phyloP scores from a whole-genome alignment of 1,140 invertebrate genomes.

The Pinna nobilis region DNA sequence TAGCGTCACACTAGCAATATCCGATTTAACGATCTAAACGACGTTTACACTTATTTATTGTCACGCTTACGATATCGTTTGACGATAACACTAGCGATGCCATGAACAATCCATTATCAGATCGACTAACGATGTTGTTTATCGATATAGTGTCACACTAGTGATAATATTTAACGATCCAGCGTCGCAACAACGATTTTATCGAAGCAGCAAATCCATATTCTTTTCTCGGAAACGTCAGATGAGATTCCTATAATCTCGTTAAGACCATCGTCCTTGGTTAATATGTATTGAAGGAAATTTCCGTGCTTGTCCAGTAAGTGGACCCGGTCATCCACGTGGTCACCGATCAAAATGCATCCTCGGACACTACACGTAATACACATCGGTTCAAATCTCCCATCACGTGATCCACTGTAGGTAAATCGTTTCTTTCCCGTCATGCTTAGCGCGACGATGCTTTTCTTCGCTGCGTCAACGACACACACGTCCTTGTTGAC shows the following conservation, averaged over 20 bases:
- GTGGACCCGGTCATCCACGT: slow-evolving; percentile 15
- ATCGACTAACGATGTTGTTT: no score
- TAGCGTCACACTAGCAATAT: no score
- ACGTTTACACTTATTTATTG: no score
- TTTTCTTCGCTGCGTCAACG: slow-evolving; percentile 2
- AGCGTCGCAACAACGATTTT: slow-evolving; percentile 13
- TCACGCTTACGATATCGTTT: no score
- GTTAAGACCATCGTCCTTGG: slow-evolving; percentile 1
- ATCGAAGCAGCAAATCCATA: slow-evolving; percentile 12
- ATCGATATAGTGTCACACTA: no score
- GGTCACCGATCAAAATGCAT: slow-evolving; percentile 6
- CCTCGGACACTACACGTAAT: background rate
- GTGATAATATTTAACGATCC: no score
- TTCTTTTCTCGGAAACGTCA: slow-evolving; percentile 3
- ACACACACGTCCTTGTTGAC: background rate
- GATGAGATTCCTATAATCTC: slow-evolving; percentile 1
- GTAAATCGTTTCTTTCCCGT: slow-evolving; percentile 4
- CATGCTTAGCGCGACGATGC: background rate
- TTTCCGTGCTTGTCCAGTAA: slow-evolving; percentile 11
- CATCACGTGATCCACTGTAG: background rate
- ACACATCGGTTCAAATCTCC: slow-evolving; percentile 15
- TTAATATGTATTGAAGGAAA: slow-evolving; percentile 10
- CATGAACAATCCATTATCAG: no score
- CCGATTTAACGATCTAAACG: background rate
- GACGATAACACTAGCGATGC: no score